These are phyloP conservation scores for Drosophila mulleri DNA, from an alignment of 2,888 invertebrate genomes.

Conservation along the genomic window DNA sequence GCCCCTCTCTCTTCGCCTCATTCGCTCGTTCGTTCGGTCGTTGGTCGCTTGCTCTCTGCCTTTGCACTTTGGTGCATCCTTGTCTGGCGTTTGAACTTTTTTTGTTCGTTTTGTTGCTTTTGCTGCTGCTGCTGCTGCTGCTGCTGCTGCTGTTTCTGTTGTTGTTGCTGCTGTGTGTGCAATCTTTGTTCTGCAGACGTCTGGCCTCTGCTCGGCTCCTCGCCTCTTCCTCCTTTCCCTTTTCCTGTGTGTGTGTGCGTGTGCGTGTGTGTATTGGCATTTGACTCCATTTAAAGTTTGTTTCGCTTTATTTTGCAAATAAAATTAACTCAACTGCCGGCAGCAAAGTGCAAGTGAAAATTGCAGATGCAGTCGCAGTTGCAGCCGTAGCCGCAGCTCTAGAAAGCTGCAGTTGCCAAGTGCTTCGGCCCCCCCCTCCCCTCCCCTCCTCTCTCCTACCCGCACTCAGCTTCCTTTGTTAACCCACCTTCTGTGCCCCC, in stretches of 20 bases:
- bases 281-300: conserved; percentile 81
- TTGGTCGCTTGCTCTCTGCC: conserved; percentile 68
- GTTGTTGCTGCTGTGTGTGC: conserved; percentile 58
- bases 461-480: conserved; percentile 5
- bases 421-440: conserved; percentile 16
- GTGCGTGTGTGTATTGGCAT: conserved; percentile 70
- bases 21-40: conserved; percentile 33
- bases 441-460: no score
- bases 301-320: conserved; percentile 81
- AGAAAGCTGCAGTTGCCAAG: conserved; percentile 67
- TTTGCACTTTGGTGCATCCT: conserved; percentile 81
- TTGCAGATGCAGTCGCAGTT: conserved; percentile 51
- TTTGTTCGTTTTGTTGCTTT: conserved; percentile 51
- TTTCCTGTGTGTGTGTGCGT: background rate
- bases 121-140: conserved; percentile 31
- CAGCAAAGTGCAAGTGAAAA: conserved; percentile 76
- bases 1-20: conserved; percentile 5
- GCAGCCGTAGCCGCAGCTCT: conserved; percentile 28
- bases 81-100: conserved; percentile 81
- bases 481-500: conserved; percentile 16
- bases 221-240: background rate
- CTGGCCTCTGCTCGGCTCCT: conserved; percentile 54
- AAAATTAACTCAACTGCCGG: conserved; percentile 76
- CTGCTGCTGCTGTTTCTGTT: conserved; percentile 37
- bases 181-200: conserved; percentile 82